Base-by-base conservation (phyloP, 1,140 invertebrate genomes). In the Ladona fulva region DNA sequence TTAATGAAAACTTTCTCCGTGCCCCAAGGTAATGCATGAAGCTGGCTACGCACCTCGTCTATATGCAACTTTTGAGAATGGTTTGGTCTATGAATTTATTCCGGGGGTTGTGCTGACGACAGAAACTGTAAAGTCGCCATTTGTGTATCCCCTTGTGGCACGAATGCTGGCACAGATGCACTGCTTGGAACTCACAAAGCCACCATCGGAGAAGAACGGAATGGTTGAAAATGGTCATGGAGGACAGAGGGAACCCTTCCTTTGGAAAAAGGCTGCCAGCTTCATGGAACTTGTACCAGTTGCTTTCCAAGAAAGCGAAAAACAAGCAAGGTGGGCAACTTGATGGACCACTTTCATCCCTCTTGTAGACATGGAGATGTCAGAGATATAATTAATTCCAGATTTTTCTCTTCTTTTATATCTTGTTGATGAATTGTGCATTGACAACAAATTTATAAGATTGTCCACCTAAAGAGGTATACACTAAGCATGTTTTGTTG, bases 1-100 rank as follows among this genome's bases (percentile, higher is more conserved):
- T 37, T 37, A 37, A 37, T 37, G 1, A 80, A 37, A 37, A 37
- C 29, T 37, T 37, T 37, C 29, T 37, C 29, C 29, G 8, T 37
- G 29, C 29, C 87, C 88, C 80, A 84, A 94, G 92, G 84, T 92
- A 81, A 86, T 97, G 80, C 90, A 93, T 82, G 88, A 89, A 81
- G 88, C 90, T 80, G 93, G 92, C 16, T 89, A 94, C 80, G 94
- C 95, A 80, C 93, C 96, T 77, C 89, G 91, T 76, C 86, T 99
- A 52, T 97, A 96, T 87, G 95, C 94, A 73, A 91, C 92, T 29
- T 99, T 99, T 86, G 89, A 91, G 79, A 99, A 99, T 88, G 98
- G 97, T 25, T 87, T 99, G 79, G 93, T 91, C 24, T 99, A 99
- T 85, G 92, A 96, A 86, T 99, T 92, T 86, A 89, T 95, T 80